Evolutionary conservation across 2,797 vertebrate species (phyloP).

Genomic region (Bufotes viridis): DNA sequence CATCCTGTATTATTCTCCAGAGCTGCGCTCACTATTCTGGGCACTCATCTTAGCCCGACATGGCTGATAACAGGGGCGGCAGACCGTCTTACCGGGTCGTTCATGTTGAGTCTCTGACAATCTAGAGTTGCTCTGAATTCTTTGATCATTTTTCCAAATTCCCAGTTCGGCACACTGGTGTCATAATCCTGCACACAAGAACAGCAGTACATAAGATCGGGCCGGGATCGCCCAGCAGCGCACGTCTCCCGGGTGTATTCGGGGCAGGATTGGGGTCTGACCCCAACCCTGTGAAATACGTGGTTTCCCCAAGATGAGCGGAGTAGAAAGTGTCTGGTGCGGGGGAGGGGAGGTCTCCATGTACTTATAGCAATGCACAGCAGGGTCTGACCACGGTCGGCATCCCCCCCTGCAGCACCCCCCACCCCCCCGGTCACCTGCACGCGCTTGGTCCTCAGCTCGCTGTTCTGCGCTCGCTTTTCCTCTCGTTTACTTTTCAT

Average conservation of each 20-base stretch:
- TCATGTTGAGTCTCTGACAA: slow-evolving; percentile 77
- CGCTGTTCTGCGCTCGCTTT: slow-evolving; percentile 77
- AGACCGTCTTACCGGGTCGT: slow-evolving; percentile 78
- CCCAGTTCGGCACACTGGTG: slow-evolving; percentile 84
- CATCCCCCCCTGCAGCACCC: too few species aligned
- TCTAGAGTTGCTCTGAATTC: slow-evolving; percentile 87
- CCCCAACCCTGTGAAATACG: too few species aligned
- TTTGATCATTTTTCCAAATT: slow-evolving; percentile 93
- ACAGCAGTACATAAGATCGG: background rate
- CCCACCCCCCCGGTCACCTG: slow-evolving; percentile 75
- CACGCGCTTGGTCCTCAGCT: slow-evolving; percentile 81
- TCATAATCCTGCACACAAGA: slow-evolving; percentile 82
- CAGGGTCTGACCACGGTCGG: too few species aligned
- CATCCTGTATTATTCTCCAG: background rate
- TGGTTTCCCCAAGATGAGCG: too few species aligned
- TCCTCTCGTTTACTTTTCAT: slow-evolving; percentile 85
- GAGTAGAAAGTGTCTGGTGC: too few species aligned
- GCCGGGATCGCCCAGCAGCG: too few species aligned
- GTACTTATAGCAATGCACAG: too few species aligned
- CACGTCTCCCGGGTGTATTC: too few species aligned
- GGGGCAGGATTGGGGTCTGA: too few species aligned
- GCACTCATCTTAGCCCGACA: background rate
- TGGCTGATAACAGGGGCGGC: background rate
- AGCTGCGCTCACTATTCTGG: background rate
- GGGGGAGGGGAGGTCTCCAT: too few species aligned